Base-by-base conservation (phyloP, 2,797 vertebrate species). In the Chanos chanos region DNA sequence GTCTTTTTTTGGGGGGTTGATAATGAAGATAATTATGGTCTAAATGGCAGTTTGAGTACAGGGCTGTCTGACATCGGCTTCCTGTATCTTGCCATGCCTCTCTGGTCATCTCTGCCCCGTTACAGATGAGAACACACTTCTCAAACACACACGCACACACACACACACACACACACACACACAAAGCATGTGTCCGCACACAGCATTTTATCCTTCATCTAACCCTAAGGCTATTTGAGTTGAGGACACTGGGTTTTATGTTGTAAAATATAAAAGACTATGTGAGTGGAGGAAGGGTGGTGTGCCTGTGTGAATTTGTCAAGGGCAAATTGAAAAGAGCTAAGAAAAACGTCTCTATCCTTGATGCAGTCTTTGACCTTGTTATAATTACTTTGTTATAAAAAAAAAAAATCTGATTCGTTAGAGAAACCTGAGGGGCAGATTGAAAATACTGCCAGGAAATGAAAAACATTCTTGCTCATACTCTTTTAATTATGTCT, bases 301-400 rank as follows among this genome's bases (percentile, higher is more conserved):
- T 8, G 39, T 7, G 16, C 41, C 21, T 61, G 47, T 68, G 44
- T 47, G 44, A 76, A 68, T 73, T 65, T 71, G 64, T 73, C 70
- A 76, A 76, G 74, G 74, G 63, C 67, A 70, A 58, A 58, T 48
- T 43, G 48, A 68, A 73, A 65, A 67, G 61, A 62, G 65, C 36
- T 52, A 66, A 68, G 65, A 52, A 68, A 61, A 52, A 47, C 39
- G 37, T 65, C 55, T 51, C 72, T 64, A 70, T 70, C 74, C 70
- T 73, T 76, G 67, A 70, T 73, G 31, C 61, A 65, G 70, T 76
- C 67, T 76, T 73, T 73, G 74, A 76, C 74, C 74, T 76, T 50
- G 65, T 73, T 72, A 67, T 61, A 73, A 76, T 70, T 70, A 68
- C 70, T 76, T 70, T 68, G 67, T 65, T 68, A 61, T 18, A 45